These are phyloP conservation scores for Mimas tiliae DNA, from an alignment of 2,888 invertebrate genomes.

Conservation along the genomic window DNA sequence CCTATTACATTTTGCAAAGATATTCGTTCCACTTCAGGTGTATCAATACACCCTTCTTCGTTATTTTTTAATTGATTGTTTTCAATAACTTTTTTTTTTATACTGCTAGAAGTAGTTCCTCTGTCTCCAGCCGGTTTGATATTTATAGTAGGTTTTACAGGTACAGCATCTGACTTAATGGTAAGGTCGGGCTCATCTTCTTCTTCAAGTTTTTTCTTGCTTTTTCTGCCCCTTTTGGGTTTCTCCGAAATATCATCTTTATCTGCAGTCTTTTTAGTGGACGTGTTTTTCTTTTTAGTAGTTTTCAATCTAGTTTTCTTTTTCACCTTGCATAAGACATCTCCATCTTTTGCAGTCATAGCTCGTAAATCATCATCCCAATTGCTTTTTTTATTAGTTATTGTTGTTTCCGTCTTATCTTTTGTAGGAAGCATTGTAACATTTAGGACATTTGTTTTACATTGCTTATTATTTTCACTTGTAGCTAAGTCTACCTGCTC, in stretches of 20 bases:
- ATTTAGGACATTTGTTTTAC: constrained; percentile 31
- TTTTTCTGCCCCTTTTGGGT: constrained; percentile 43
- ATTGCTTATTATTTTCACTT: constrained; percentile 37
- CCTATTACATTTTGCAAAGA: constrained; percentile 73
- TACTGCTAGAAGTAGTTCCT: constrained; percentile 33
- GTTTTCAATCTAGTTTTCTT: constrained; percentile 43
- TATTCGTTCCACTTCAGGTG: constrained; percentile 73
- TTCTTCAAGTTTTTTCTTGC: constrained; percentile 46
- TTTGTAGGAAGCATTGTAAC: not conserved
- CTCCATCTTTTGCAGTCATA: constrained; percentile 45
- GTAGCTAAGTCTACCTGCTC: not conserved
- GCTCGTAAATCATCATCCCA: constrained; percentile 75
- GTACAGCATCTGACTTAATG: constrained; percentile 33
- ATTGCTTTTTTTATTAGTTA: constrained; percentile 41
- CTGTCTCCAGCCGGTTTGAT: constrained; percentile 49
- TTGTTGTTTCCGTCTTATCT: not conserved
- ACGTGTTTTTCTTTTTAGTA: constrained; percentile 32
- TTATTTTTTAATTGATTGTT: constrained; percentile 48
- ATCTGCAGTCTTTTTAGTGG: constrained; percentile 30
- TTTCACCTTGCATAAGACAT: constrained; percentile 36
- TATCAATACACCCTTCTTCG: constrained; percentile 57
- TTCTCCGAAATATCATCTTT: constrained; percentile 33
- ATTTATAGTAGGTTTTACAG: constrained; percentile 65
- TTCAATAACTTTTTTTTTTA: constrained; percentile 44
- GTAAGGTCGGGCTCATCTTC: constrained; percentile 40